Evolutionary conservation across 2,888 invertebrate species (phyloP), one percentile per base, ranked within the genome.

Genomic region (Tanytarsus gracilentus): DNA sequence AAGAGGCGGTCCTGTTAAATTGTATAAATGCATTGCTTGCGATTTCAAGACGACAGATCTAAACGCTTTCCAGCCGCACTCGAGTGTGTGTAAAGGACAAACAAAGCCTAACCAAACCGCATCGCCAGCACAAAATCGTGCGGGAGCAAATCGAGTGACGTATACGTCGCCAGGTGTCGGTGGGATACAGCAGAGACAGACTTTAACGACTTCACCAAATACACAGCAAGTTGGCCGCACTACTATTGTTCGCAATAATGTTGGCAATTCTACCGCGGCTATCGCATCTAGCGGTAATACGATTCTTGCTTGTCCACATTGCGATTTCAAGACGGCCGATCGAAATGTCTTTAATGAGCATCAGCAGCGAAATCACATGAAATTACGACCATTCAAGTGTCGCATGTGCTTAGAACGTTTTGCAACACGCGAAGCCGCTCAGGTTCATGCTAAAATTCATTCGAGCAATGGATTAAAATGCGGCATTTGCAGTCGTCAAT

Each of bases 301-400:
- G 6, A 29, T 30, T 7, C 9, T 30, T 6, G 30, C 27, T 18
- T 75, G 74, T 65, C 72, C 69, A 62, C 70, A 71, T 64, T 75
- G 74, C 67, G 69, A 71, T 63, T 74, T 70, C 63, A 73, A 72
- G 64, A 70, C 74, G 6, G 69, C 71, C 21, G 74, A 74, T 40
- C 73, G 73, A 64, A 61, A 65, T n/a, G 64, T 68, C 52, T 73
- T 71, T 48, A 72, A 73, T 58, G 74, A 75, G 16, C 74, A 75
- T 61, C 67, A 72, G n/a, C n/a, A n/a, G 67, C 69, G 72, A 30
- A 74, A 72, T 58, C 75, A 75, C 64, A 65, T 69, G 16, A 74
- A 73, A 62, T 69, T 72, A n/a, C 73, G 73, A 63, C 75, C 74
- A n/a, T 75, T 75, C 62, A 75, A 75, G 66, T 75, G 75, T 65